Percentiles rank a stretch among this genome's conserved stretches.
phyloP scores from a whole-genome alignment of 2,797 vertebrate species.

The Sorex maritimensis region DNA sequence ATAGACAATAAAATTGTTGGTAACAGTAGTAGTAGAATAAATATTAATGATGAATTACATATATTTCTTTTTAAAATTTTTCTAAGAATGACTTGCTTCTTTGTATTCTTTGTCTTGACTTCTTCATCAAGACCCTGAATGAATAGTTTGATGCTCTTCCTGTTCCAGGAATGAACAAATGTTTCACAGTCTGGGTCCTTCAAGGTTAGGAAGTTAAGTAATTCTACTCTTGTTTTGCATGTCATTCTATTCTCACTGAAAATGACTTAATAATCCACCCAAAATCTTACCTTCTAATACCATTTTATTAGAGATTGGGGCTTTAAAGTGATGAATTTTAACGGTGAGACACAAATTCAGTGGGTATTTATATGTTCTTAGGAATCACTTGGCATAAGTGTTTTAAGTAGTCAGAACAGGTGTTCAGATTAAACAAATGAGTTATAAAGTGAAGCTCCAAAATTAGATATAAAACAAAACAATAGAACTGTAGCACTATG shows the following conservation, averaged over 20 bases:
- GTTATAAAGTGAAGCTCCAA: neutral
- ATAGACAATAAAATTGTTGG: neutral
- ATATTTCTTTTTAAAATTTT: neutral
- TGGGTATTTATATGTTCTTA: neutral
- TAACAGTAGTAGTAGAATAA: neutral
- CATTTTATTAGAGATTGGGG: neutral
- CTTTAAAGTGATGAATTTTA: neutral
- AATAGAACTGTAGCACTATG: too few relatives aligned
- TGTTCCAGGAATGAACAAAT: too few relatives aligned
- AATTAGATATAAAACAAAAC: neutral
- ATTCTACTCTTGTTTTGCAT: neutral
- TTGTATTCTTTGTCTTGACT: too few relatives aligned
- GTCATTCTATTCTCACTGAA: too few relatives aligned
- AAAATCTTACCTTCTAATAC: neutral
- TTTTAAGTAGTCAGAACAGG: neutral
- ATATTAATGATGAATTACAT: neutral
- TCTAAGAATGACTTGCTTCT: neutral
- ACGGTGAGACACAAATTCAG: neutral
- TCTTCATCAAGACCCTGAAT: too few relatives aligned
- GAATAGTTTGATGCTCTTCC: too few relatives aligned
- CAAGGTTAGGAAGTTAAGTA: neutral
- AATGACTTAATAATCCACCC: neutral
- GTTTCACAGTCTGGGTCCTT: neutral
- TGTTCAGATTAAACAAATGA: neutral
- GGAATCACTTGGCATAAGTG: neutral